A percentile compares a stretch with the other conserved stretches of the same genome.
Evolutionary conservation across 2,888 invertebrate genomes (phyloP).

Genomic region (Dendrolimus houi): DNA sequence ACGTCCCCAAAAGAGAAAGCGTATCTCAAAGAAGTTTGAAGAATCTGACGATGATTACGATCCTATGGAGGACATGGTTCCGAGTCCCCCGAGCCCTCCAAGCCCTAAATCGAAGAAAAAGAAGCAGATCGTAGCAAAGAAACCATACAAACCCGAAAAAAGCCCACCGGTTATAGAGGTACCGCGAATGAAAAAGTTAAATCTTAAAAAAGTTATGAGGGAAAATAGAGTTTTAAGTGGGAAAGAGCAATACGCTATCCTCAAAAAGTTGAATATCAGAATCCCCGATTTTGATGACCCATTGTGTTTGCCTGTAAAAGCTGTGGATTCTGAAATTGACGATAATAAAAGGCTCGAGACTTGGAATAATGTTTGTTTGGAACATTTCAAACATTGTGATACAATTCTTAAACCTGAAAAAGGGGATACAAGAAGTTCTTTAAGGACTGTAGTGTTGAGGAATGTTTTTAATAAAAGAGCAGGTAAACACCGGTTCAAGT

Average conservation of each 20-base stretch:
- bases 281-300: conserved; percentile 65
- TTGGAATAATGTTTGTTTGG: conserved; percentile 60
- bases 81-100: conserved; percentile 17
- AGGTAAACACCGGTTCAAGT: conserved; percentile 20
- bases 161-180: background rate
- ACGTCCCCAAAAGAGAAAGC: conserved; percentile 20
- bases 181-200: background rate
- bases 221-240: conserved; percentile 2
- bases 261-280: conserved; percentile 34
- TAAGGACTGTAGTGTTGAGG: conserved; percentile 43
- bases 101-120: conserved; percentile 16
- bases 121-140: conserved; percentile 13
- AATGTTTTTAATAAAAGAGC: conserved; percentile 44
- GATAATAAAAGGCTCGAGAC: conserved; percentile 38
- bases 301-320: conserved; percentile 54
- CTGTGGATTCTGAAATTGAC: conserved; percentile 26
- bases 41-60: conserved; percentile 63
- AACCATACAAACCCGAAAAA: conserved; percentile 10
- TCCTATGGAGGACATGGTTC: conserved; percentile 31
- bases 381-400: conserved; percentile 44
- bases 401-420: conserved; percentile 33
- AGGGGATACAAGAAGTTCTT: conserved; percentile 35
- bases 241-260: conserved; percentile 15
- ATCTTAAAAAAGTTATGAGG: conserved; percentile 10
- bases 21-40: conserved; percentile 34